A percentile compares a stretch with the other conserved stretches of the same genome.
phyloP scores from a whole-genome alignment of 2,888 invertebrate genomes.

The Macrostomum cliftonense region DNA sequence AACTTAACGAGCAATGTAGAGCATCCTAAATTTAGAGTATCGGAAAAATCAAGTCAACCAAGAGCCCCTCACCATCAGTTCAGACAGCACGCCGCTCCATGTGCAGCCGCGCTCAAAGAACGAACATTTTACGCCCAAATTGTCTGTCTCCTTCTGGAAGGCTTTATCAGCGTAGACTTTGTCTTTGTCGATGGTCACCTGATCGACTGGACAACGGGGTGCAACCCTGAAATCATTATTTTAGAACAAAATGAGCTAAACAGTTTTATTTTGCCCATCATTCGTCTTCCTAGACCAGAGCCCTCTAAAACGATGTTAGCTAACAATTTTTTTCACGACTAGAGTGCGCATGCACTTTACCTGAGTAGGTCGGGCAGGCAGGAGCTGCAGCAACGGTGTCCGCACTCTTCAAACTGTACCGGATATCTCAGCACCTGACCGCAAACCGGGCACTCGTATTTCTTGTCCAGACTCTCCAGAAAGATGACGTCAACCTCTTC shows the following conservation, averaged over 20 bases:
- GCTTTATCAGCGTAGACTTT: constrained; percentile 19
- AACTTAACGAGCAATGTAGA: too few species aligned
- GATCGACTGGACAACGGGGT: constrained; percentile 19
- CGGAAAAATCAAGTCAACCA: too few species aligned
- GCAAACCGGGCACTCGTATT: constrained; percentile 24
- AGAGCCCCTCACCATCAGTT: constrained; percentile 18
- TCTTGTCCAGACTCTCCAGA: constrained; percentile 17
- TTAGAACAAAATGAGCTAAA: too few species aligned
- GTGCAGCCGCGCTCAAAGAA: constrained; percentile 26
- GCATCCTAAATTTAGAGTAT: too few species aligned
- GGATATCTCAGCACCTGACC: constrained; percentile 21
- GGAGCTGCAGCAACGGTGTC: constrained; percentile 24
- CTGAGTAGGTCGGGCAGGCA: constrained; percentile 24
- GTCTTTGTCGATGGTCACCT: constrained; percentile 15
- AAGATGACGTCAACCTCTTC: constrained; percentile 18
- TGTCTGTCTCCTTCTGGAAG: constrained; percentile 23
- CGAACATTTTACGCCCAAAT: constrained; percentile 30
- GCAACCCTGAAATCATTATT: constrained; percentile 17
- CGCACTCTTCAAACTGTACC: constrained; percentile 25
- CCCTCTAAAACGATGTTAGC: too few species aligned
- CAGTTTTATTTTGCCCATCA: too few species aligned
- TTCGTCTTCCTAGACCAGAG: too few species aligned
- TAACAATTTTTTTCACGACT: too few species aligned
- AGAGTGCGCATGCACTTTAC: too few species aligned
- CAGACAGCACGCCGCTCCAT: constrained; percentile 28